A percentile compares a stretch with the other conserved stretches of the same genome.
Conservation (phyloP, 2,888 invertebrate genomes). For the Oasisia sp. region DNA sequence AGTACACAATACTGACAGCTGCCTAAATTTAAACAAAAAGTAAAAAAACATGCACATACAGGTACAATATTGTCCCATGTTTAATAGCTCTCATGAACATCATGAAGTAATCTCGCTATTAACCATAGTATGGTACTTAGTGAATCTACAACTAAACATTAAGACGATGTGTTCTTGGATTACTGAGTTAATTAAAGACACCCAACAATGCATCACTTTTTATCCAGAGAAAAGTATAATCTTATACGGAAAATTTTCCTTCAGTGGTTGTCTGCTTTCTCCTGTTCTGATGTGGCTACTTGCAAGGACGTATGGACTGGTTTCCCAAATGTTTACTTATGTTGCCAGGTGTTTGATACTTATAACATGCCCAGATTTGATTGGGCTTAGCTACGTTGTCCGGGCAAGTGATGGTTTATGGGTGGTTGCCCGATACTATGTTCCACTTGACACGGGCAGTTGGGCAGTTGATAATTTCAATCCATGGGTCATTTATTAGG, state of each 20-base stretch:
- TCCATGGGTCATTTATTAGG: too few relatives aligned
- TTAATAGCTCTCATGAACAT: neutral
- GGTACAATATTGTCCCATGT: neutral
- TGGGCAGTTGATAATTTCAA: too few relatives aligned
- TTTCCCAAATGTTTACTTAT: too few relatives aligned
- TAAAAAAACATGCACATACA: neutral
- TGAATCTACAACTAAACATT: neutral
- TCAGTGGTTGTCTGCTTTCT: neutral
- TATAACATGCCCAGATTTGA: too few relatives aligned
- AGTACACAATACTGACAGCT: neutral
- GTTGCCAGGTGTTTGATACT: too few relatives aligned
- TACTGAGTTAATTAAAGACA: neutral
- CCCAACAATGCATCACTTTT: neutral
- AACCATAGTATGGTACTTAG: neutral
- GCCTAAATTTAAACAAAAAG: neutral
- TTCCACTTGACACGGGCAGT: too few relatives aligned
- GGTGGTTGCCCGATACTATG: too few relatives aligned
- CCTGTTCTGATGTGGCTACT: too few relatives aligned
- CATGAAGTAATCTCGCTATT: neutral
- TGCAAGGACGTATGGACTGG: too few relatives aligned
- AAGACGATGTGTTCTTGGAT: neutral
- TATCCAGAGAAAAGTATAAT: neutral
- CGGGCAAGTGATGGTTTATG: too few relatives aligned
- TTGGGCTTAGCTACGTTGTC: too few relatives aligned
- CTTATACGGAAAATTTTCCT: neutral